phyloP scores from a whole-genome alignment of 2,888 invertebrate species.

The Agriotes lineatus region DNA sequence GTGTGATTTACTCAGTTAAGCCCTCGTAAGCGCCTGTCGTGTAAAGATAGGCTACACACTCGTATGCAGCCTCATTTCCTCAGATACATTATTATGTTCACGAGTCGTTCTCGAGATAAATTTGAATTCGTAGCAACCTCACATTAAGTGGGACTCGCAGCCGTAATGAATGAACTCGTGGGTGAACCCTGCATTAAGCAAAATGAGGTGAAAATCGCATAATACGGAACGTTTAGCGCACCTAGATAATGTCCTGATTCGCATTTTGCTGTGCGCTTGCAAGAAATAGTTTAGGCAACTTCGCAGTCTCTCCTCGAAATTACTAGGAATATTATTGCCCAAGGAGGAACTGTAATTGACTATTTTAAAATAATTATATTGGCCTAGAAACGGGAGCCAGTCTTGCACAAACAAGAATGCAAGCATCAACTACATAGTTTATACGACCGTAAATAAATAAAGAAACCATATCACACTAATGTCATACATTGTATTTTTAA shows the following conservation, averaged over 20 bases:
- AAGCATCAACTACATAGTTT: too few species aligned
- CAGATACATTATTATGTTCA: constrained; percentile 19
- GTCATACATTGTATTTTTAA: too few species aligned
- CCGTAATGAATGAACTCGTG: constrained; percentile 13
- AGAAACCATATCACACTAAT: too few species aligned
- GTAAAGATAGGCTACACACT: constrained; percentile 34
- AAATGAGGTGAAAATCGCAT: constrained; percentile 13
- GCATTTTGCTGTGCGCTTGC: neutral
- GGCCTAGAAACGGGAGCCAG: too few species aligned
- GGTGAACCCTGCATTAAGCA: constrained; percentile 10
- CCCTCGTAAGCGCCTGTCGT: constrained; percentile 28
- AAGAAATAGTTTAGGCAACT: neutral
- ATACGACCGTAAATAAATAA: too few species aligned
- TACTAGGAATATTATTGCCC: too few species aligned
- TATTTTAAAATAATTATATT: too few species aligned
- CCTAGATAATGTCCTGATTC: neutral
- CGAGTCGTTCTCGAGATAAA: constrained; percentile 21
- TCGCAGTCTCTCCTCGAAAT: too few species aligned
- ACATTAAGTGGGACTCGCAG: constrained; percentile 4
- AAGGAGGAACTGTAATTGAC: too few species aligned
- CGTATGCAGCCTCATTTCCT: constrained; percentile 24
- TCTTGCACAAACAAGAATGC: too few species aligned
- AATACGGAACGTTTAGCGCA: neutral
- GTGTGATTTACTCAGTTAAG: constrained; percentile 33
- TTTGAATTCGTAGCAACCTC: constrained; percentile 14